phyloP scores from a whole-genome alignment of 2,888 invertebrate genomes.

The Noctua fimbriata region DNA sequence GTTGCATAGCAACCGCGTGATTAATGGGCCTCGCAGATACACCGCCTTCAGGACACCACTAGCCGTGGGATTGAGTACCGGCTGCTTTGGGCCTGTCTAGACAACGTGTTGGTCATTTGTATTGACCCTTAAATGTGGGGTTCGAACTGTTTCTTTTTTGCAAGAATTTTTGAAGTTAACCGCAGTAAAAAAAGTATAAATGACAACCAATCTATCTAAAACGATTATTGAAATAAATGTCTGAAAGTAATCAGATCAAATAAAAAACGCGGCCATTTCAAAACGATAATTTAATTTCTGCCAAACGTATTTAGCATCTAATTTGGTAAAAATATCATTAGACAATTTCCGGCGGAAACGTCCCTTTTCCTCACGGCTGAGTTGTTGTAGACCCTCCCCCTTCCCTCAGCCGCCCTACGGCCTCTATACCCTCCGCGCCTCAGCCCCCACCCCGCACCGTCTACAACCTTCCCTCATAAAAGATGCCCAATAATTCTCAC shows the following conservation, averaged over 20 bases:
- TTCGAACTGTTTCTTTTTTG: background rate
- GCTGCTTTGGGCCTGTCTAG: slow-evolving; percentile 10
- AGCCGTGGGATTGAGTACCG: background rate
- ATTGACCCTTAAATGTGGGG: background rate
- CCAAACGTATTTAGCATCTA: slow-evolving; percentile 36
- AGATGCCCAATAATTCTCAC: slow-evolving; percentile 46
- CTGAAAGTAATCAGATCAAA: background rate
- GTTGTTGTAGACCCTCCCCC: slow-evolving; percentile 14
- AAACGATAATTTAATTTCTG: slow-evolving; percentile 25
- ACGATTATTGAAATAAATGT: background rate
- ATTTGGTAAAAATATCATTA: slow-evolving; percentile 57
- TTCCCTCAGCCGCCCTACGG: slow-evolving; percentile 2
- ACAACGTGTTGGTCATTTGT: slow-evolving; percentile 1
- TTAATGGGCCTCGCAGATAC: slow-evolving; percentile 38
- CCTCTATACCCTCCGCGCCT: background rate
- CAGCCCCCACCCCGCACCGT: slow-evolving; percentile 36
- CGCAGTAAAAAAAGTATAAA: background rate
- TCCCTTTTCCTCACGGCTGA: slow-evolving; percentile 50
- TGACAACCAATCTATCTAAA: background rate
- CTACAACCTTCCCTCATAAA: slow-evolving; percentile 42
- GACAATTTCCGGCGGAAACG: slow-evolving; percentile 54
- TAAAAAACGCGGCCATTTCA: slow-evolving; percentile 10
- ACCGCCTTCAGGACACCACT: slow-evolving; percentile 16
- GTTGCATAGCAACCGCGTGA: slow-evolving; percentile 58
- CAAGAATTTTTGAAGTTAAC: background rate